Conservation (phyloP, 2,888 invertebrate genomes). For the Hetaerina titia region DNA sequence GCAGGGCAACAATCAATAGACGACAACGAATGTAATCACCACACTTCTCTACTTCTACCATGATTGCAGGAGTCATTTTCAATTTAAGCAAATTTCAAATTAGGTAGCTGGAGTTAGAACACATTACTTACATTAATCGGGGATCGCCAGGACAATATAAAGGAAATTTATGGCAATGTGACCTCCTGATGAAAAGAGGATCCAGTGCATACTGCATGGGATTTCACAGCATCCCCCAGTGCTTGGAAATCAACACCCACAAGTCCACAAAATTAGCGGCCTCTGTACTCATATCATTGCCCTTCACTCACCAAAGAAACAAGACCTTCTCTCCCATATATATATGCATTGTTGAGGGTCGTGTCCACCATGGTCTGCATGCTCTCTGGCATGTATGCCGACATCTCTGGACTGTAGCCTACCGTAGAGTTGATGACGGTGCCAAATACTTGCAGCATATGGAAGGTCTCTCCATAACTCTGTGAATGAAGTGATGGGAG, state of each 20-base stretch:
- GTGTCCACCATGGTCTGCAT: slow-evolving; percentile 93
- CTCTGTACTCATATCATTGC: not conserved
- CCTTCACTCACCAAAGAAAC: slow-evolving; percentile 85
- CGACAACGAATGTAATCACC: no score
- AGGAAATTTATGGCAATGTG: no score
- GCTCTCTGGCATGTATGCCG: slow-evolving; percentile 90
- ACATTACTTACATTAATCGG: no score
- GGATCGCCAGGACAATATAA: no score
- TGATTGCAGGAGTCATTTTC: no score
- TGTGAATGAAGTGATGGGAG: slow-evolving; percentile 76
- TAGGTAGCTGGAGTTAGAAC: no score
- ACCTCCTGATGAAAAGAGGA: no score
- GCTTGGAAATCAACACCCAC: not conserved
- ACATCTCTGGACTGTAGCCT: slow-evolving; percentile 91
- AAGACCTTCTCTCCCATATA: slow-evolving; percentile 94
- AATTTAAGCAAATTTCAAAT: no score
- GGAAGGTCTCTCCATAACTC: slow-evolving; percentile 96
- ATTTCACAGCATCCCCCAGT: no score
- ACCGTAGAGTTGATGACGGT: slow-evolving; percentile 93
- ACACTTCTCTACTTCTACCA: no score
- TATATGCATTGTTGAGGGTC: slow-evolving; percentile 94
- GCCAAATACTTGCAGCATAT: slow-evolving; percentile 92
- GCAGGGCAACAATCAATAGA: no score
- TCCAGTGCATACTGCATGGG: no score
- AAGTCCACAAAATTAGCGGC: not conserved